Base-by-base conservation (phyloP, 1,140 invertebrate genomes). In the Drosophila pachea region DNA sequence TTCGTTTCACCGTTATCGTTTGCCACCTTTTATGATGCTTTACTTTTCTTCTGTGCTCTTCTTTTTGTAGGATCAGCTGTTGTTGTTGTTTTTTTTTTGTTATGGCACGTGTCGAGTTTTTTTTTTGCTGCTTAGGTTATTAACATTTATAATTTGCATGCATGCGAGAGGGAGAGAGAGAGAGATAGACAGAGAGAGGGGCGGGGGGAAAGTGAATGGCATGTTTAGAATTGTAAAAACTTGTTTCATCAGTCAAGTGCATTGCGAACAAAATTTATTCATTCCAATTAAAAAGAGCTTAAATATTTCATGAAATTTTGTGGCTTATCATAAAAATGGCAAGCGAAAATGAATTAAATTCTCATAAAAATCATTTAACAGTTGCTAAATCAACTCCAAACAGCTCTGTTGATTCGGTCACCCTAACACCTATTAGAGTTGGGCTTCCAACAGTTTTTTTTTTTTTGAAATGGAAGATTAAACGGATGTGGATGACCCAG, bases 111-210 rank as follows among this genome's bases (percentile, higher is more conserved):
- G 70, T 70, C 70, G 43, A 14, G 22, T 4, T 35, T 62, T 62
- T 61, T 62, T 68, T 59, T 62, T 56, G 31, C 35, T 63, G 59
- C 69, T 60, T 64, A 42, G 31, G 45, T 35, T 76, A 73, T 73
- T 35, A 61, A 63, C 63, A 67, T 52, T 79, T 60, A 62, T 62
- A 73, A 79, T 79, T 79, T 68, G 68, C 68, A 79, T 76, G 62
- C 65, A 42, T 49, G 31, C 33, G 40, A 16, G 29, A 7, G 7
- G 12, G 14, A 48, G 8, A 22, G 54, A 31, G n/a, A 12, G 31
- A 32, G 12, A 48, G 11, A 31, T n/a, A n/a, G n/a, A n/a, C n/a
- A n/a, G n/a, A n/a, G n/a, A n/a, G n/a, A n/a, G n/a, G n/a, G n/a
- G n/a, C n/a, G n/a, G n/a, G n/a, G 12, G 35, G 16, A 22, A 3